A percentile compares a stretch with the other conserved stretches of the same genome.
phyloP scores from a whole-genome alignment of 1,140 invertebrate genomes.

The Drosophila kepulauana region DNA sequence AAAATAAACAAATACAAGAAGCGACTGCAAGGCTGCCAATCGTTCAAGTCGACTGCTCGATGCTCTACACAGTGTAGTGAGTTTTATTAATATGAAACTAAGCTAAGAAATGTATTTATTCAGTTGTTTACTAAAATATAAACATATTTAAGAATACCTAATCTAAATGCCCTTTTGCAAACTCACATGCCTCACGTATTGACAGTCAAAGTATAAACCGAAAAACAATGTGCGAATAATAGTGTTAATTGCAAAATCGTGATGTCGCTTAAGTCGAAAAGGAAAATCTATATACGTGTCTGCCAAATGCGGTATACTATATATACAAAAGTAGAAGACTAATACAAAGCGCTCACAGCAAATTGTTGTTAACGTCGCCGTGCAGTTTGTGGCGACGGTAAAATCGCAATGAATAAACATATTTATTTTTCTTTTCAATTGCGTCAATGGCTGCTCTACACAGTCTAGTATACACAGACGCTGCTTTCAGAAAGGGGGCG shows the following conservation, averaged over 20 bases:
- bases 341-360: background rate
- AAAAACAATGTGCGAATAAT: constrained; percentile 53
- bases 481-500: constrained; percentile 23
- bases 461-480: background rate
- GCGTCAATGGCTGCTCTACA: constrained; percentile 60
- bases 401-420: constrained; percentile 17
- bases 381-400: constrained; percentile 6
- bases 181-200: background rate
- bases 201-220: constrained; percentile 20
- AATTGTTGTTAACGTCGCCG: constrained; percentile 29
- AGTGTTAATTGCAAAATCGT: constrained; percentile 65
- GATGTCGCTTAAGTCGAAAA: constrained; percentile 43
- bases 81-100: background rate
- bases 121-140: background rate
- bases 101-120: background rate
- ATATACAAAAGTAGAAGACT: constrained; percentile 1
- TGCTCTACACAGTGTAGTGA: constrained; percentile 5
- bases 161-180: background rate
- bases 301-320: background rate
- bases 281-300: constrained; percentile 27
- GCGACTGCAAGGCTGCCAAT: constrained; percentile 14
- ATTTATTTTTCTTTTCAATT: constrained; percentile 71
- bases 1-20: constrained; percentile 40
- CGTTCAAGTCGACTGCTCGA: background rate
- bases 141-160: background rate